Evolutionary conservation across 1,140 invertebrate species (phyloP), one percentile per base, ranked within the genome.

Genomic region (Macrocentrus cingulum): DNA sequence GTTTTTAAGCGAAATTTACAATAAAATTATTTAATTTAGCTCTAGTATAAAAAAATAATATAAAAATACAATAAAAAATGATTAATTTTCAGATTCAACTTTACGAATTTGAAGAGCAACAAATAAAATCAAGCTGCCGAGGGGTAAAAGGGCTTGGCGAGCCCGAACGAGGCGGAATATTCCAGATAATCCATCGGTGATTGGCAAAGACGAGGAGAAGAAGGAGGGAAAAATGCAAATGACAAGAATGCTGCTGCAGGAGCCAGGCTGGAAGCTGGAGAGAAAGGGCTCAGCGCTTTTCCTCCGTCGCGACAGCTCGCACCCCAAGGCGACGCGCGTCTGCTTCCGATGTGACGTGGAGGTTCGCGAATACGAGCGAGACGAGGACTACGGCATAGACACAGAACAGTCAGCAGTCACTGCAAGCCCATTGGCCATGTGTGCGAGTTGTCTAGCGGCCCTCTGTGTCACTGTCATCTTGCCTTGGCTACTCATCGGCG

Each of bases 301-400:
- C 23, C 69, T 81, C 61, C 61, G 80, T 15, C 66, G 80, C 3
- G 72, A 79, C 60, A 75, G 71, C 22, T 68, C 71, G 3, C 68
- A 73, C 39, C 49, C 64, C 36, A 76, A 70, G 57, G 66, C 64
- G 22, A 68, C 69, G 11, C 63, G 75, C 1, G 79, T 82, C 6
- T 80, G 77, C 45, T 82, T 82, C 54, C 72, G 75, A 2, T 81
- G 78, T 66, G 79, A 81, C 60, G 79, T 81, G 15, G 80, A 82
- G 44, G 75, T 82, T 2, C 69, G 73, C 2, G 80, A 82, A 54
- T 82, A 74, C 65, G 74, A 77, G 60, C 65, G 72, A 22, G 72
- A 74, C 48, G 79, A 81, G 46, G 76, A 80, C 18, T 73, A 79
- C 55, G 60, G 59, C 39, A 54, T 63, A 13, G 66, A 65, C 29